These are phyloP conservation scores for Pituophis catenifer DNA, from an alignment of 2,113 vertebrate genomes.

Conservation along the genomic window DNA sequence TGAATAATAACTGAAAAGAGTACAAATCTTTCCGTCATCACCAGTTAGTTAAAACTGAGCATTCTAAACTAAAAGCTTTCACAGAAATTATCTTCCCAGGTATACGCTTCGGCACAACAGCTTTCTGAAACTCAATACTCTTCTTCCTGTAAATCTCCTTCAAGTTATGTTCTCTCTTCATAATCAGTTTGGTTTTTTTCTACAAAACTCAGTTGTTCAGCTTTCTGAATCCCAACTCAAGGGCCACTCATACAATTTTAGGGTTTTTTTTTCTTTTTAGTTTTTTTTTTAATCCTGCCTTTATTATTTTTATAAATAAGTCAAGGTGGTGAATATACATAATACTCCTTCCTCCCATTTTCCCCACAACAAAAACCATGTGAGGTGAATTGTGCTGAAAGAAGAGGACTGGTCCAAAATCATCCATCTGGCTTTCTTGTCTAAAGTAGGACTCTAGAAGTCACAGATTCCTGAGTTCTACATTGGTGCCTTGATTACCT, in stretches of 20 bases:
- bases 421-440: too few species aligned
- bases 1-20: background rate
- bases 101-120: background rate
- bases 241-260: background rate
- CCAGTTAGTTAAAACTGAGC: too few species aligned
- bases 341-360: too few species aligned
- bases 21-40: background rate
- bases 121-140: background rate
- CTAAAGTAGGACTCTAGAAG: too few species aligned
- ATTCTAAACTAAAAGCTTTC: background rate
- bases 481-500: too few species aligned
- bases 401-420: too few species aligned
- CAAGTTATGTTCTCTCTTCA: background rate
- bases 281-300: too few species aligned
- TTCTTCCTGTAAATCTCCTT: background rate
- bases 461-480: too few species aligned
- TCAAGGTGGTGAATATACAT: too few species aligned
- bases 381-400: too few species aligned
- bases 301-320: too few species aligned
- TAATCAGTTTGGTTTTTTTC: background rate
- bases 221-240: background rate
- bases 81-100: background rate
- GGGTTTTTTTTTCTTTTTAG: background rate
- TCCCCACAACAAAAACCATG: too few species aligned
- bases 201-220: background rate